phyloP scores from a whole-genome alignment of 2,113 vertebrate genomes.

The Saccopteryx bilineata region DNA sequence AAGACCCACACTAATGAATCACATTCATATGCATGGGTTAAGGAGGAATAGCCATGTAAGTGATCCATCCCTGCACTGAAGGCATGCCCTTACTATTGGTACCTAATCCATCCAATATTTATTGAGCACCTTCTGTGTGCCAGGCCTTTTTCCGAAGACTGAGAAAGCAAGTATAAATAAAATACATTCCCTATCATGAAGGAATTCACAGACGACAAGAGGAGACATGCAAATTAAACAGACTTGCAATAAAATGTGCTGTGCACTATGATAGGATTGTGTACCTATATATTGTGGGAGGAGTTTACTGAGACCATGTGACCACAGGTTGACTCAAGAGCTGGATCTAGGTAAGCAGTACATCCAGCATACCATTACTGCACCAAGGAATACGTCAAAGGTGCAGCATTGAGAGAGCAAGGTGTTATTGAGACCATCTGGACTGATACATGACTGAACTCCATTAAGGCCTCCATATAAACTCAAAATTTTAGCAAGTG shows the following conservation, averaged over 20 bases:
- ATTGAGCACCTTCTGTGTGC: background rate
- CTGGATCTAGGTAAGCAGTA: background rate
- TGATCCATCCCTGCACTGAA: background rate
- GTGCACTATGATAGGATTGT: background rate
- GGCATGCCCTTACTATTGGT: background rate
- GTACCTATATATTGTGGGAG: background rate
- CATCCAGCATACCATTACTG: background rate
- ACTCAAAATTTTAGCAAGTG: background rate
- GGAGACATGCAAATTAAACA: background rate
- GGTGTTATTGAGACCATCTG: background rate
- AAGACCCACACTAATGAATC: background rate
- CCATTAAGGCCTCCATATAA: background rate
- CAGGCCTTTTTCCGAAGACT: background rate
- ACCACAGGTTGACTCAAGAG: background rate
- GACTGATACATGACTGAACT: background rate
- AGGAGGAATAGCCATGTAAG: background rate
- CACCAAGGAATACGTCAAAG: background rate
- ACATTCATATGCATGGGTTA: fast-evolving
- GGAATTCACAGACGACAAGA: background rate
- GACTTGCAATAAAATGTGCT: background rate
- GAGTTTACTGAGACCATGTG: background rate
- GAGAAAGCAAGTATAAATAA: background rate
- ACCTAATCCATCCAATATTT: background rate
- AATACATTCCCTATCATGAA: background rate
- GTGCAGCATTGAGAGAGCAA: background rate